Evolutionary conservation across 2,888 invertebrate genomes (phyloP).

Genomic region (Stomorhina lunata): DNA sequence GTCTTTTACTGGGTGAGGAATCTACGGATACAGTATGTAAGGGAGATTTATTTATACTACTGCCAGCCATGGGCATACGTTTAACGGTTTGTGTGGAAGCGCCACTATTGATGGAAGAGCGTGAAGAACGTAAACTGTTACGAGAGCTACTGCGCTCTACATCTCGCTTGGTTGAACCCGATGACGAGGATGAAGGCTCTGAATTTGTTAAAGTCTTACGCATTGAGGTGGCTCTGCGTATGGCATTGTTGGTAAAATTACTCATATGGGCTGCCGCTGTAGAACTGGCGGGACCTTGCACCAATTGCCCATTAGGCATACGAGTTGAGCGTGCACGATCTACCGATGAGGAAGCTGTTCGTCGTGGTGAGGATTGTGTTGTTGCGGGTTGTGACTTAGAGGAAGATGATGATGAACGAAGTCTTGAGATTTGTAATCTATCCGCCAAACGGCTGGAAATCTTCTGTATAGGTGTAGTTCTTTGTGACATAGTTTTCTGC

Average conservation of each 20-base stretch:
- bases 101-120: conserved; percentile 91
- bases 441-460: conserved; percentile 70
- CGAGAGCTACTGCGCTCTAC: conserved; percentile 89
- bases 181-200: conserved; percentile 68
- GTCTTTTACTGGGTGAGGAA: conserved; percentile 79
- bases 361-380: conserved; percentile 28
- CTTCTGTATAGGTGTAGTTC: conserved; percentile 64
- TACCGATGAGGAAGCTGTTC: conserved; percentile 77
- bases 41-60: conserved; percentile 70
- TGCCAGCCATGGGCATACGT: conserved; percentile 81
- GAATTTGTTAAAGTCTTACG: conserved; percentile 50
- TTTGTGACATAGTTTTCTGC: conserved; percentile 50
- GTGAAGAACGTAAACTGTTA: conserved; percentile 89
- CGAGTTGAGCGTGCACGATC: conserved; percentile 86
- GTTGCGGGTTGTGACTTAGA: conserved; percentile 54
- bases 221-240: conserved; percentile 65
- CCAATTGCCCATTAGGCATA: conserved; percentile 80
- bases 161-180: conserved; percentile 77
- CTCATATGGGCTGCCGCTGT: conserved; percentile 67
- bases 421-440: conserved; percentile 71
- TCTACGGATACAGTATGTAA: conserved; percentile 78
- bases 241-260: conserved; percentile 67
- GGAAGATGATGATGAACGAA: conserved; percentile 58
- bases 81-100: conserved; percentile 89
- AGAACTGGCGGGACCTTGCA: conserved; percentile 81